Base-by-base conservation (phyloP, 64 coral and sea anemone species). In the Montipora capricornis region DNA sequence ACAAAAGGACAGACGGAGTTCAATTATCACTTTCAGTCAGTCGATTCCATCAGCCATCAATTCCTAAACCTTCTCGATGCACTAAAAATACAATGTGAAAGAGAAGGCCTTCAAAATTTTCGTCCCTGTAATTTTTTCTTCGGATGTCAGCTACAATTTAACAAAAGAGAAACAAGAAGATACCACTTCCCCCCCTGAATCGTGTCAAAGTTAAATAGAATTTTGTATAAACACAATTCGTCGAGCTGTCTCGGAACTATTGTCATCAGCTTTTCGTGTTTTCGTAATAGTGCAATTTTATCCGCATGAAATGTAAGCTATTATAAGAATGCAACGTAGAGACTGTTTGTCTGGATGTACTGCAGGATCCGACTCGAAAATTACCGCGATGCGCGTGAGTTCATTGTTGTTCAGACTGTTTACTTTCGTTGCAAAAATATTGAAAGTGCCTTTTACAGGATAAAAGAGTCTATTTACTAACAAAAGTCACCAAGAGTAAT, bases 201-300 rank as follows among this genome's bases (percentile, higher is more conserved):
- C 48, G 22, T 88, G 84, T 93, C 83, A 93, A 58, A 29, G 88
- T 86, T 87, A 95, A 91, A 91, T 57, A 95, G 94, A 97, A 92
- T 89, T 91, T 74, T 88, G 90, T 49, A 90, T 84, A 94, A 91
- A 91, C 82, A 96, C 86, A 89, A 94, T 96, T 94, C 95, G 81
- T 94, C 95, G 87, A 83, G 67, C 75, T 78, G 76, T 92, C 71
- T 52, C 93, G 89, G 60, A 50, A 77, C 84, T 91, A 97, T 97
- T 97, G 85, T 97, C 89, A 89, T 88, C 91, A 88, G 76, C 77
- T 74, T 71, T 89, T 87, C 81, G 59, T 88, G 81, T 88, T 89
- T 88, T 75, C 22, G 92, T 91, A 97, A 95, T 95, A 78, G 58
- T 84, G 96, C 82, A 95, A 95, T 89, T 95, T 92, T 91, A 95